Evolutionary conservation across 2,113 vertebrate genomes (phyloP).

Genomic region (Poeciliopsis retropinna): DNA sequence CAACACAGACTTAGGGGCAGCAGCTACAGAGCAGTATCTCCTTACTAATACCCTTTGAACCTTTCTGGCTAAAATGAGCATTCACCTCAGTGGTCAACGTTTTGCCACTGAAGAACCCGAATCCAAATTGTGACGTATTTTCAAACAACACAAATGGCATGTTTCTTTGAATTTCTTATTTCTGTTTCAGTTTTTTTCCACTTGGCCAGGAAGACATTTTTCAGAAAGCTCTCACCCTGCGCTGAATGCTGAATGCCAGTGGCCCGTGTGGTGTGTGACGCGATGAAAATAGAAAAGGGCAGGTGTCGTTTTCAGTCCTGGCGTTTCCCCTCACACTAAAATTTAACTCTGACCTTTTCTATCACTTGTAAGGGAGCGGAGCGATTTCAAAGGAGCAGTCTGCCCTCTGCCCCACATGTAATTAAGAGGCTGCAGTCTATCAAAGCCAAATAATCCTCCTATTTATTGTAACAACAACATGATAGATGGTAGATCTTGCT

Average conservation of each 20-base stretch:
- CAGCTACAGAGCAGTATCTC: slow-evolving; percentile 34
- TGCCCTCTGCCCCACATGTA: slow-evolving; percentile 21
- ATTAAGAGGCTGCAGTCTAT: slow-evolving; percentile 6
- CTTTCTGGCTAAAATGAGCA: slow-evolving; percentile 10
- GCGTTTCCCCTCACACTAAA: slow-evolving; percentile 45
- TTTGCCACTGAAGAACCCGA: not conserved
- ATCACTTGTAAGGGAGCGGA: slow-evolving; percentile 33
- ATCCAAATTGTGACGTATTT: not conserved
- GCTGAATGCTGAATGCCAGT: slow-evolving; percentile 66
- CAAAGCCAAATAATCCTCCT: slow-evolving; percentile 19
- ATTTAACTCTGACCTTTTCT: slow-evolving; percentile 79
- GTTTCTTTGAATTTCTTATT: not conserved
- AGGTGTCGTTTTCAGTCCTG: slow-evolving; percentile 77
- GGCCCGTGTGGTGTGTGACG: slow-evolving; percentile 53
- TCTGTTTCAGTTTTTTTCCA: not conserved
- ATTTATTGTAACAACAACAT: slow-evolving; percentile 36
- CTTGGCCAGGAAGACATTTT: slow-evolving; percentile 1
- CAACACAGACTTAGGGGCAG: not conserved
- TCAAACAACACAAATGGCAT: no score
- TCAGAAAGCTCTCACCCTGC: slow-evolving; percentile 22
- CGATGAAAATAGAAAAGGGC: slow-evolving; percentile 79
- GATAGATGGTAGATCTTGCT: slow-evolving; percentile 22
- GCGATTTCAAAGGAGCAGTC: slow-evolving; percentile 26
- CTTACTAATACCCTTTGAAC: slow-evolving; percentile 20
- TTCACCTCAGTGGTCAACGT: slow-evolving; percentile 17